Evolutionary conservation across 2,113 vertebrate genomes (phyloP).

Genomic region (Microtus pennsylvanicus): DNA sequence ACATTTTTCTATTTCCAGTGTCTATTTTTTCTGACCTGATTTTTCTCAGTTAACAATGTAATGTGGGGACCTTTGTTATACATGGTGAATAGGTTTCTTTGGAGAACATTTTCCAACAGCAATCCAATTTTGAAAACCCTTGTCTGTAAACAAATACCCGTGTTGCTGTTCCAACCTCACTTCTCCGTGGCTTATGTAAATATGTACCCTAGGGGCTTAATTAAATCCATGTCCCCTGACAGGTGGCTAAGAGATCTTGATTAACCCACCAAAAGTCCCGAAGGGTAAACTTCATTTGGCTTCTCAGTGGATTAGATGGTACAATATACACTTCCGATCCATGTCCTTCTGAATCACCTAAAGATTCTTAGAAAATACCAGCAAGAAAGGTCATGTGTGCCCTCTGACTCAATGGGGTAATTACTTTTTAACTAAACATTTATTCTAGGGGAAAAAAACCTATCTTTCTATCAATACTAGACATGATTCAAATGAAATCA

Average conservation of each 20-base stretch:
- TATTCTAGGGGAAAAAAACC: neutral
- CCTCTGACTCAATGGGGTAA: neutral
- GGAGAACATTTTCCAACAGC: neutral
- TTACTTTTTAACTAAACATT: neutral
- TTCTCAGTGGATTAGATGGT: neutral
- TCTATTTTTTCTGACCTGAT: neutral
- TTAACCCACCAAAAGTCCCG: constrained; percentile 30
- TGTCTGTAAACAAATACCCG: neutral
- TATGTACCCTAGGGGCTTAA: constrained; percentile 37
- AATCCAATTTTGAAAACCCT: constrained; percentile 40
- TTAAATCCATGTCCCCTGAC: constrained; percentile 28
- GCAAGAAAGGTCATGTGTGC: neutral
- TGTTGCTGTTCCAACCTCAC: neutral
- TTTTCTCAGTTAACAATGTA: neutral
- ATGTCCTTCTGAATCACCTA: constrained; percentile 2
- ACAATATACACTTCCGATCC: neutral
- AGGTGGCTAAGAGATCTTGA: neutral
- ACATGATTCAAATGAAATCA: constrained; percentile 24
- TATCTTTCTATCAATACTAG: constrained; percentile 22
- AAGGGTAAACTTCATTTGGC: constrained; percentile 22
- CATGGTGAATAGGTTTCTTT: constrained; percentile 13
- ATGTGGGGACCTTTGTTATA: neutral
- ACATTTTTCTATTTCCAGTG: neutral
- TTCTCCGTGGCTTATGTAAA: constrained; percentile 3
- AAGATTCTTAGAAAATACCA: constrained; percentile 12